Base-by-base conservation (phyloP, 1,140 invertebrate genomes). In the Cylas formicarius region DNA sequence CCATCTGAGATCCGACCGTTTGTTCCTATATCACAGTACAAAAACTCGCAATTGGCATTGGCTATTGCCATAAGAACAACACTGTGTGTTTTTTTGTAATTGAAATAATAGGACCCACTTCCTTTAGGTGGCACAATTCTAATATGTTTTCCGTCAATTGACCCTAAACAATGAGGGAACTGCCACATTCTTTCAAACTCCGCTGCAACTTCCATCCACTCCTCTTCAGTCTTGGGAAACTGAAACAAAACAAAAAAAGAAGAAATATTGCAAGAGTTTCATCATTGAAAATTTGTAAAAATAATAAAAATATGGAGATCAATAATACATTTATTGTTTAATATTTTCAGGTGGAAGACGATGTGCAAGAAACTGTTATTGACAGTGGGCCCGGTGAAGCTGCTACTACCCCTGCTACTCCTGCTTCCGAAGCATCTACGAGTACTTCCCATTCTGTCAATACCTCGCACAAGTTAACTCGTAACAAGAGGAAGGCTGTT, bases 41-140 rank as follows among this genome's bases (percentile, higher is more conserved):
- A 50, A 56, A 73, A 74, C 35, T 60, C 59, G 49, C 70, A 72
- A 33, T 72, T 49, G 14, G 60, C 65, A 61, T 75, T 68, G n/a
- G 64, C 63, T 35, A 71, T 26, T 4, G 65, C 71, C 39, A 75
- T 48, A 13, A 76, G 51, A 16, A 76, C 67, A 37, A 74, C 66
- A 34, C 67, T 71, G 55, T 67, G 70, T 32, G 47, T 62, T 17
- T 57, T 50, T 46, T 75, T 75, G 45, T 74, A 73, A 52, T 75
- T 75, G 21, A 60, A 69, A 63, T 58, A 76, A 10, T 61, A 46
- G 7, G 57, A 50, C 32, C 72, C 72, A 47, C 55, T 62, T 20
- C 62, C 58, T 4, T 11, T 4, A 14, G 36, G 36, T 24, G 11
- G 14, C 7, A 37, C 19, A 17, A 52, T 49, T 17, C 65, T 63